Base-by-base conservation (phyloP, 2,888 invertebrate species). In the Stratiomys singularior region DNA sequence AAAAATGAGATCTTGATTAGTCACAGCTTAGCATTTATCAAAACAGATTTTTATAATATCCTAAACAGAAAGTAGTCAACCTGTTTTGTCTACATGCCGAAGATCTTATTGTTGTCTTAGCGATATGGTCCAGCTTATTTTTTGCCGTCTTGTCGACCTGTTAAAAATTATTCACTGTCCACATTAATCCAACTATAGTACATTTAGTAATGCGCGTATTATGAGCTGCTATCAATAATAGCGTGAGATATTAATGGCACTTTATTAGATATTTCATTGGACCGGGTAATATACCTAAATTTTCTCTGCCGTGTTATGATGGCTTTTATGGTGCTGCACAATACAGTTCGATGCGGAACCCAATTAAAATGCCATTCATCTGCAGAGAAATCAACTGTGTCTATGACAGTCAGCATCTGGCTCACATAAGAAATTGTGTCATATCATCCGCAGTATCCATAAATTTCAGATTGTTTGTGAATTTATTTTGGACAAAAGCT, bases 1-100 rank as follows among this genome's bases (percentile, higher is more conserved):
- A 72, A 56, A 72, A 72, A 72, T 72, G 27, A 58, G 56, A 72
- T 72, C 30, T 71, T 58, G 72, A 72, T 72, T 58, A 56, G 28
- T 72, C 72, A 56, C 72, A 58, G 37, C 56, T 56, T 21, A 52
- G 56, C 37, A 72, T 72, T 30, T 58, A 72, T 58, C 72, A 72
- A 30, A 72, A 28, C 37, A 67, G 46, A 67, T 64, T 64, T 64
- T 64, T 64, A 28, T 64, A 1, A 64, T 27, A 64, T 64, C n/a
- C 28, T 64, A 15, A 28, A 30, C 28, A 64, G 64, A 64, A 30
- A 30, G 28, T 30, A 30, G 64, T 15, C 28, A 64, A 23, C 30
- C 64, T 27, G 28, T 27, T 15, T 4, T 11, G 64, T 64, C 30
- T 5, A 30, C 52, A 3, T 37, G 5, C 3, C 37, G 37, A 37